A percentile compares a stretch with the other conserved stretches of the same genome.
These are phyloP conservation scores for Ormyrus rosae DNA, from an alignment of 2,888 invertebrate genomes.

Conservation along the genomic window DNA sequence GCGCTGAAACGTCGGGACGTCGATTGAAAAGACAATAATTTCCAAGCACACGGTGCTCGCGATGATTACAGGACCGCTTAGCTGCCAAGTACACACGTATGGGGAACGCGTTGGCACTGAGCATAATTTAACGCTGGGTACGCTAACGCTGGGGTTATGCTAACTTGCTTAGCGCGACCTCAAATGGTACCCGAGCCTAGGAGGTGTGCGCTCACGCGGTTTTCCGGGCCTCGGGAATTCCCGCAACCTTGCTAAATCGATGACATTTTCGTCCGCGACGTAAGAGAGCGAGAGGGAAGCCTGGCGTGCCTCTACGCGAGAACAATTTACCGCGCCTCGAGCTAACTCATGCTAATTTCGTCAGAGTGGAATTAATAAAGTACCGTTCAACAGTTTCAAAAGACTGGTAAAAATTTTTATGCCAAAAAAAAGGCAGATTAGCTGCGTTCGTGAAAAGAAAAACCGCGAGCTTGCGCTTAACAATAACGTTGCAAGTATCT, in stretches of 20 bases:
- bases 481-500: not conserved
- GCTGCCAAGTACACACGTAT: slow-evolving; percentile 42
- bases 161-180: slow-evolving; percentile 75
- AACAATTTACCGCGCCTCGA: slow-evolving; percentile 54
- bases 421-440: too few species aligned
- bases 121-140: slow-evolving; percentile 75
- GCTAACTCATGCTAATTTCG: slow-evolving; percentile 56
- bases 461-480: not conserved
- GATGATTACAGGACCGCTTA: slow-evolving; percentile 66
- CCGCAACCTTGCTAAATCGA: slow-evolving; percentile 60
- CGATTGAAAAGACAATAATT: slow-evolving; percentile 56
- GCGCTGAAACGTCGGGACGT: not conserved
- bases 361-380: slow-evolving; percentile 27
- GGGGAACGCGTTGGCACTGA: slow-evolving; percentile 65
- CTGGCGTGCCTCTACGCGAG: slow-evolving; percentile 48
- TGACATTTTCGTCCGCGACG: slow-evolving; percentile 55
- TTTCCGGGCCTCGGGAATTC: slow-evolving; percentile 51
- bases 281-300: not conserved
- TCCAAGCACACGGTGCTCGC: slow-evolving; percentile 58
- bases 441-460: too few species aligned
- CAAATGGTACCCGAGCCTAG: slow-evolving; percentile 65
- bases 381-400: not conserved
- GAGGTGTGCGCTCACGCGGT: slow-evolving; percentile 47
- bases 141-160: slow-evolving; percentile 74
- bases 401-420: too few species aligned